Conservation (phyloP, 1,140 invertebrate species). For the Cherax destructor region DNA sequence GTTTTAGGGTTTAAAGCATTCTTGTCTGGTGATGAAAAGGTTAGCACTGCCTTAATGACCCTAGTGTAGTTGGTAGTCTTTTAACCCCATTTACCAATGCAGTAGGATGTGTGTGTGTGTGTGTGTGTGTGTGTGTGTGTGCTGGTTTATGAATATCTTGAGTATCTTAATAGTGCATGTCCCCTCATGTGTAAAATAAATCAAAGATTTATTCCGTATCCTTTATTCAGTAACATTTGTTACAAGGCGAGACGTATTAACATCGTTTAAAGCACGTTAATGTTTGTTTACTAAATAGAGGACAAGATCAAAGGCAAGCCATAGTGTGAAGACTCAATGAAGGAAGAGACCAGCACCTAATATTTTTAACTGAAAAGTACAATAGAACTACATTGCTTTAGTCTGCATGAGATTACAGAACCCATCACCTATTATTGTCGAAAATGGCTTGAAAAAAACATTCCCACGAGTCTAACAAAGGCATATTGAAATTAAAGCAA, state of each 20-base stretch:
- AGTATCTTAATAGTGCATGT: no score
- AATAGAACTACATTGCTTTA: background rate
- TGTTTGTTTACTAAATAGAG: conserved; percentile 18
- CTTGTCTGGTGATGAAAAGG: no score
- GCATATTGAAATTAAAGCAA: conserved; percentile 63
- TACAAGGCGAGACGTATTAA: conserved; percentile 34
- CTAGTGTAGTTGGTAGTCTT: no score
- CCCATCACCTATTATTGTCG: conserved; percentile 37
- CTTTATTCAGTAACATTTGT: conserved; percentile 51
- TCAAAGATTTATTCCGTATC: conserved; percentile 29
- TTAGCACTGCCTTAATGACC: no score
- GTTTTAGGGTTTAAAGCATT: no score
- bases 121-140: no score
- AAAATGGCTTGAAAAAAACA: conserved; percentile 12
- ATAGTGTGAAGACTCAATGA: background rate
- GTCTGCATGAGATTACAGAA: background rate
- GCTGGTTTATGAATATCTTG: no score
- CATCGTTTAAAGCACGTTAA: conserved; percentile 39
- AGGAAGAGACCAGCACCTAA: background rate
- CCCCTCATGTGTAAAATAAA: background rate
- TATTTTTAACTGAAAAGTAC: background rate
- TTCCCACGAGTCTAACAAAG: conserved; percentile 63
- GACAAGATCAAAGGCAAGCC: conserved; percentile 37
- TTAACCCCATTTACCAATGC: no score
- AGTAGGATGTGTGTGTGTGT: no score